These are phyloP conservation scores for Trichonephila clavipes DNA, from an alignment of 1,140 invertebrate genomes.

Conservation along the genomic window DNA sequence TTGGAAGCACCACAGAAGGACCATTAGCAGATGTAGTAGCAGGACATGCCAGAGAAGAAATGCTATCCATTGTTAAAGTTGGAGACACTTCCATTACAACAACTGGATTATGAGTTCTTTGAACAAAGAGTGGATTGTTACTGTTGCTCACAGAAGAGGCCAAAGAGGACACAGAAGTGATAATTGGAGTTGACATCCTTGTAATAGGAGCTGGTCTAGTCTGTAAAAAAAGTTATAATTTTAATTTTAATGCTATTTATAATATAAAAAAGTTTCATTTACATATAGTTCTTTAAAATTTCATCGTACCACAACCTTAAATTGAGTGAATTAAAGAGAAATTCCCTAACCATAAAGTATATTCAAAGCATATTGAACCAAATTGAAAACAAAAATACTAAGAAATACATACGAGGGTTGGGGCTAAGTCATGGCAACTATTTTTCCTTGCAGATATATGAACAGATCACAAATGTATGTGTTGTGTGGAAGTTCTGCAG, in stretches of 20 bases:
- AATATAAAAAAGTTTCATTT: no score
- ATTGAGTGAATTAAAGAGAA: no score
- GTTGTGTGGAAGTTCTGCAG: no score
- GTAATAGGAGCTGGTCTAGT: conserved; percentile 6
- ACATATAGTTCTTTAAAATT: no score
- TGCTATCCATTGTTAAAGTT: conserved; percentile 84
- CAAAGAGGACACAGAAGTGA: conserved; percentile 3
- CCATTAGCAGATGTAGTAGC: background rate
- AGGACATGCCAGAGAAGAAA: conserved; percentile 80
- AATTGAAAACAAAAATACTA: no score
- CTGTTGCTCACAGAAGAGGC: background rate
- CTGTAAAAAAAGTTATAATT: background rate
- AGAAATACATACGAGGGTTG: no score
- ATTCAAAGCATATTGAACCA: no score
- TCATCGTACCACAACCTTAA: no score
- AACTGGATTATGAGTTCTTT: conserved; percentile 82
- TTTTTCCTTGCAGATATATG: no score
- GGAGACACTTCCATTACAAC: conserved; percentile 87
- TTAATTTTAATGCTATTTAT: background rate
- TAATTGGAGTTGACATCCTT: conserved; percentile 76
- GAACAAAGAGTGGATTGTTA: background rate
- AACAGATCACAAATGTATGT: no score
- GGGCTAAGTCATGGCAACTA: no score
- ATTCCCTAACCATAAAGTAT: no score
- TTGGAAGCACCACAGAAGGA: background rate